A percentile compares a stretch with the other conserved stretches of the same genome.
Evolutionary conservation across 2,113 vertebrate species (phyloP).

Genomic region (Microcebus lehilahytsara): DNA sequence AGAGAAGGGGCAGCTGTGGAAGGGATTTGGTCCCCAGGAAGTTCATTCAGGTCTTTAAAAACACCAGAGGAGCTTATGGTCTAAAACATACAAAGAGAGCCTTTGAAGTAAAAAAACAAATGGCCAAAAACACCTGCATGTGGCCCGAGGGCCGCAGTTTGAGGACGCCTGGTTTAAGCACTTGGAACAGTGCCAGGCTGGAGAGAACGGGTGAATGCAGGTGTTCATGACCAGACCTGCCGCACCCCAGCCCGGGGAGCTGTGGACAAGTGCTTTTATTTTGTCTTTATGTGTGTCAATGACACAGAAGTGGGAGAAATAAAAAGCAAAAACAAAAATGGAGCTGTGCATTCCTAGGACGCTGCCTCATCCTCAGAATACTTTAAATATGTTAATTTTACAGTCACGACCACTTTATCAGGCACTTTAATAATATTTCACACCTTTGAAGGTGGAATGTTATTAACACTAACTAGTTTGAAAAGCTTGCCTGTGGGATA

Average conservation of each 20-base stretch:
- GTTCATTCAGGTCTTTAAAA: background rate
- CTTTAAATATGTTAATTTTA: background rate
- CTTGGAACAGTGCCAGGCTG: background rate
- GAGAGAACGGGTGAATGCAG: background rate
- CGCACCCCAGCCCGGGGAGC: too few relatives aligned
- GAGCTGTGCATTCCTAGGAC: background rate
- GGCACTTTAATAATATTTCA: background rate
- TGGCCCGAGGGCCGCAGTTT: too few relatives aligned
- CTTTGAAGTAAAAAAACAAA: too few relatives aligned
- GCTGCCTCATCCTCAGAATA: background rate
- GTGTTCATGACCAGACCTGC: background rate
- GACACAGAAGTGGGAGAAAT: background rate
- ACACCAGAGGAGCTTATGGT: background rate
- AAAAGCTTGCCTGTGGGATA: background rate
- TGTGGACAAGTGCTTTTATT: background rate
- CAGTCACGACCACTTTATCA: accelerated
- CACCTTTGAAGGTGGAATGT: background rate
- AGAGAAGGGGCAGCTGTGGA: background rate
- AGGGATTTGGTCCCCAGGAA: background rate
- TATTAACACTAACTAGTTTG: background rate
- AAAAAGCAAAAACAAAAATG: background rate
- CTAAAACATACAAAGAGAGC: background rate
- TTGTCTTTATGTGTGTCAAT: too few relatives aligned
- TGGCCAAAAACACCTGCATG: too few relatives aligned
- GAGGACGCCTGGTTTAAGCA: background rate